Evolutionary conservation across 1,140 invertebrate species (phyloP).

Genomic region (Samia ricini): DNA sequence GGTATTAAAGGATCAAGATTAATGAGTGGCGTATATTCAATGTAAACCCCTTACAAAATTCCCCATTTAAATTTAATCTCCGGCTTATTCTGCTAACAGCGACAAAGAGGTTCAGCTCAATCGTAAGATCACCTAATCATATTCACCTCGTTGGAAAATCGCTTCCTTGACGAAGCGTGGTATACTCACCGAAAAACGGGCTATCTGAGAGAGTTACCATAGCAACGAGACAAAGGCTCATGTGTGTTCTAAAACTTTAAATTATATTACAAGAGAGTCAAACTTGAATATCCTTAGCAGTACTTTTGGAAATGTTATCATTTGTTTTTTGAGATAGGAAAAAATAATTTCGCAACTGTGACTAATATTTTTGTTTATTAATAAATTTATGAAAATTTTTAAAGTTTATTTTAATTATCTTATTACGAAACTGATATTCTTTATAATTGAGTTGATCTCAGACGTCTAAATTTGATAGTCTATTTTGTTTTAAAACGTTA

Average conservation of each 20-base stretch:
- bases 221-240: constrained; percentile 64
- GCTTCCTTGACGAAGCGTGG: constrained; percentile 61
- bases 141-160: constrained; percentile 69
- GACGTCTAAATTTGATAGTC: too few species aligned
- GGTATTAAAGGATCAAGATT: background rate
- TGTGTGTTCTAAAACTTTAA: constrained; percentile 73
- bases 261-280: constrained; percentile 63
- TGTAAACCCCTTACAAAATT: background rate
- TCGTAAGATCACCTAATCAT: constrained; percentile 56
- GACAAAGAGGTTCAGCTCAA: constrained; percentile 21
- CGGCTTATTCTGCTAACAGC: constrained; percentile 29
- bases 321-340: background rate
- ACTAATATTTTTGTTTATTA: too few species aligned
- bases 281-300: constrained; percentile 42
- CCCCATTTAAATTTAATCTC: background rate
- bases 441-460: too few species aligned
- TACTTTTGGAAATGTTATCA: background rate
- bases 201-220: constrained; percentile 66
- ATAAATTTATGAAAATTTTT: too few species aligned
- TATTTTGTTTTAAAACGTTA: too few species aligned
- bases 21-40: background rate
- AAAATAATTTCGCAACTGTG: background rate
- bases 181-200: constrained; percentile 56
- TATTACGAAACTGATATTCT: too few species aligned
- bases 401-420: too few species aligned